These are phyloP conservation scores for Crossocerus cetratus DNA, from an alignment of 2,888 invertebrate species.

Conservation along the genomic window DNA sequence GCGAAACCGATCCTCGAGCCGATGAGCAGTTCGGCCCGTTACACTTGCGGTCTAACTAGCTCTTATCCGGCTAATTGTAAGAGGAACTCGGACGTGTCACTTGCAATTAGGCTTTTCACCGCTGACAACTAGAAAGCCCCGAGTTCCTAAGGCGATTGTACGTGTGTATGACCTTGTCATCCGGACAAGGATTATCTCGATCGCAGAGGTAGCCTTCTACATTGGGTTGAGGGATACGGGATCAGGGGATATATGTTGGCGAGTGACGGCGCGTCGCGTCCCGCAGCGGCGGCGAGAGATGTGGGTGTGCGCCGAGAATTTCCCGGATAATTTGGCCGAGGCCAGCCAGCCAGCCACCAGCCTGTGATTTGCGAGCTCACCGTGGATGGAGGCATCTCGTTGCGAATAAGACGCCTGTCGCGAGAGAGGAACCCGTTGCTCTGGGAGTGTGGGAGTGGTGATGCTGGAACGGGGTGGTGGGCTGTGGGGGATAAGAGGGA, in stretches of 20 bases:
- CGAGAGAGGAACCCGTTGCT: constrained; percentile 23
- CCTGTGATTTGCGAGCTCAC: constrained; percentile 66
- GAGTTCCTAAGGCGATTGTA: constrained; percentile 45
- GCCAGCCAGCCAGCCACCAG: constrained; percentile 47
- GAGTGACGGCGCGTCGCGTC: no score
- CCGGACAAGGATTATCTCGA: constrained; percentile 51
- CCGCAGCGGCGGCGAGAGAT: constrained; percentile 3
- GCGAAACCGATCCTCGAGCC: not conserved
- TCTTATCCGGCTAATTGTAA: not conserved
- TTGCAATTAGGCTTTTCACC: constrained; percentile 26
- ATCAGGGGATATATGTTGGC: no score
- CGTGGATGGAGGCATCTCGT: constrained; percentile 55
- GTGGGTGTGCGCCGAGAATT: constrained; percentile 50
- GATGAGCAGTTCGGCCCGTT: not conserved
- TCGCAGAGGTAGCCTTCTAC: constrained; percentile 32
- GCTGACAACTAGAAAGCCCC: constrained; percentile 15
- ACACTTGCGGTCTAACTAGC: not conserved
- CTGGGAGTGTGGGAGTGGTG: constrained; percentile 8
- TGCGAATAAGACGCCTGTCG: constrained; percentile 48
- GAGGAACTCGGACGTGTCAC: constrained; percentile 17
- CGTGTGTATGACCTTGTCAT: constrained; percentile 30
- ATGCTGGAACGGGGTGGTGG: constrained; percentile 21
- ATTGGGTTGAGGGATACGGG: constrained; percentile 8
- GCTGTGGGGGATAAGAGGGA: no score
- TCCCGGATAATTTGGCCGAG: constrained; percentile 60